A percentile compares a stretch with the other conserved stretches of the same genome.
Evolutionary conservation across 1,140 invertebrate species (phyloP).

Genomic region (Oreohelix idahoensis): DNA sequence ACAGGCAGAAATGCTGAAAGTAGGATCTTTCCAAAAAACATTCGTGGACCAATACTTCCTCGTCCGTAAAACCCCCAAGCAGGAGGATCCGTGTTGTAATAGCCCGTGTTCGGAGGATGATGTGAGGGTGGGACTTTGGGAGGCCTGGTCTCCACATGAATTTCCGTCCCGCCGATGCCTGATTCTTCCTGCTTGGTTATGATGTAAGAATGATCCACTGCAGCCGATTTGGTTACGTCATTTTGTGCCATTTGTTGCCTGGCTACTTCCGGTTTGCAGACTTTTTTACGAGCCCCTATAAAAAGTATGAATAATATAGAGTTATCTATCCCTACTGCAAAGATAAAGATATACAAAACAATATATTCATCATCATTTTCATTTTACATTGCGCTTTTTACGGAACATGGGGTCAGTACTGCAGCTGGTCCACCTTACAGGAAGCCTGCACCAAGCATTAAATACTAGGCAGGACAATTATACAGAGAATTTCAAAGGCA

Average conservation of each 20-base stretch:
- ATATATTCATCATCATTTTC: too few relatives aligned
- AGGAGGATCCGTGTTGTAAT: conserved; percentile 5
- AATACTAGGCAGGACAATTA: too few relatives aligned
- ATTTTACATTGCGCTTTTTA: too few relatives aligned
- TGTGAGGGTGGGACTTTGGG: not conserved
- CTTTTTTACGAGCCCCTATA: conserved; percentile 35
- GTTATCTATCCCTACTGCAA: too few relatives aligned
- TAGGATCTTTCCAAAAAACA: not conserved
- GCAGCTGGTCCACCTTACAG: too few relatives aligned
- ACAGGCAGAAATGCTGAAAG: not conserved
- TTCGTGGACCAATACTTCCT: not conserved
- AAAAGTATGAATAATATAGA: not conserved
- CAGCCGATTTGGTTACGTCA: conserved; percentile 17
- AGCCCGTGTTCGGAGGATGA: not conserved
- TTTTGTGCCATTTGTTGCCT: not conserved
- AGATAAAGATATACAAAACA: too few relatives aligned
- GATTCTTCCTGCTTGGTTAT: not conserved
- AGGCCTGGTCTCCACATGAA: not conserved
- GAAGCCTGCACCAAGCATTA: too few relatives aligned
- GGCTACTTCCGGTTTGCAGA: conserved; percentile 16
- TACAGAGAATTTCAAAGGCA: too few relatives aligned
- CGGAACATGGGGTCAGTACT: too few relatives aligned
- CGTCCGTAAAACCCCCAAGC: not conserved
- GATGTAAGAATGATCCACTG: not conserved
- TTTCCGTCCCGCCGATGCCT: not conserved